These are phyloP conservation scores for Neosilurus hyrtlii DNA, from an alignment of 2,797 vertebrate species.

Conservation along the genomic window DNA sequence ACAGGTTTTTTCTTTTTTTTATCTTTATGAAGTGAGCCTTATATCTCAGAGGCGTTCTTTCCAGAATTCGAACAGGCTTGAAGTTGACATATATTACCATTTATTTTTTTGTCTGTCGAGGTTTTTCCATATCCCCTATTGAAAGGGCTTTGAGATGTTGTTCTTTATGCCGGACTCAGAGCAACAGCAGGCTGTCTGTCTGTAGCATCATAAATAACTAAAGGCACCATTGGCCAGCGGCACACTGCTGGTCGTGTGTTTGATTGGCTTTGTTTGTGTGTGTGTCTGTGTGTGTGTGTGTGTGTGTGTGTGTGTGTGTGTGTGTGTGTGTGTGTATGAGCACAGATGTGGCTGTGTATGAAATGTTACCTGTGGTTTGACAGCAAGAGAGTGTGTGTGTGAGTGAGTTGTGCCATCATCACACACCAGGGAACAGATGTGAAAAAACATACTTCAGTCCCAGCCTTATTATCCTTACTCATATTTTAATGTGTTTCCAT, in stretches of 20 bases:
- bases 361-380: background rate
- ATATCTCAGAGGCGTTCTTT: conserved; percentile 17
- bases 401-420: background rate
- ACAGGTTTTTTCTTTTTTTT: background rate
- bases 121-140: conserved; percentile 4
- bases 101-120: conserved; percentile 34
- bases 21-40: conserved; percentile 29
- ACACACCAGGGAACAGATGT: background rate
- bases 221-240: conserved; percentile 12
- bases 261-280: background rate
- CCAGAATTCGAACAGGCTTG: conserved; percentile 31
- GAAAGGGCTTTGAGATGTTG: conserved; percentile 34
- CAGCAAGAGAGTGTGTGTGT: background rate
- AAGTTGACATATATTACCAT: conserved; percentile 40
- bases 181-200: conserved; percentile 27
- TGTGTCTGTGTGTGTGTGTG: background rate
- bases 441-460: background rate
- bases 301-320: too few relatives aligned
- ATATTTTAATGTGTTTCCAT: background rate
- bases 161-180: conserved; percentile 29
- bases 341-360: background rate
- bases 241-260: background rate
- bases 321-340: too few relatives aligned
- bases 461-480: background rate
- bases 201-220: conserved; percentile 37